Evolutionary conservation across 37 sponge, comb jelly and placozoan species (phyloP), one percentile per base, ranked within the genome.

Genomic region (Spongia lamella): DNA sequence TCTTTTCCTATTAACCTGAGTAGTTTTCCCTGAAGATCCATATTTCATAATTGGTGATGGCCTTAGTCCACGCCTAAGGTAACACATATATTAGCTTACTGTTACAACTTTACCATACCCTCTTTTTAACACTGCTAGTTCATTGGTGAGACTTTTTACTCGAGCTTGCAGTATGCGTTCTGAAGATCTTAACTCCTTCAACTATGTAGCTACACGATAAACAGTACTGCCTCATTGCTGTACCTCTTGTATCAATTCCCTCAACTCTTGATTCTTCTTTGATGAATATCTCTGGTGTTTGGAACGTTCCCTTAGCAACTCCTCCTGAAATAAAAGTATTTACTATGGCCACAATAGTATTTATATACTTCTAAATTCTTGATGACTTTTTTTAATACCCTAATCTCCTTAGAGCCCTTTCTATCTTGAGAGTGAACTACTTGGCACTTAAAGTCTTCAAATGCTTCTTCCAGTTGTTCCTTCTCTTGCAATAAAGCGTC

Each of bases 121-220:
- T 73, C 69, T 60, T 39, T 78, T 93, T 34, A 86, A 25, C 1
- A 86, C 25, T 43, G 88, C 76, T 26, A 93, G 77, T 35, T 93
- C 94, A 74, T 93, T 93, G 32, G 73, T 90, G n/a, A 93, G 70
- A 62, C 81, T 93, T 68, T 83, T 90, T 0, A 89, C 78, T 16
- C 92, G 78, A 56, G 89, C 50, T 6, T 68, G 73, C 7, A 93
- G 61, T 6, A 73, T 79, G 4, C 92, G 75, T 52, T 93, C 88
- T n/a, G 88, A 79, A 14, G 73, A 53, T 49, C 78, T 73, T 56
- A 90, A 33, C 20, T 86, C 92, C n/a, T 90, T 88, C 39, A 93
- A 24, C 94, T 93, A 49, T 5, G 39, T 24, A 20, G 16, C 1
- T 3, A 33, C 34, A 68, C 5, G 32, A 31, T 22, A 54, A 26